Conservation (phyloP, 1,140 invertebrate genomes). For the Papilio machaon region DNA sequence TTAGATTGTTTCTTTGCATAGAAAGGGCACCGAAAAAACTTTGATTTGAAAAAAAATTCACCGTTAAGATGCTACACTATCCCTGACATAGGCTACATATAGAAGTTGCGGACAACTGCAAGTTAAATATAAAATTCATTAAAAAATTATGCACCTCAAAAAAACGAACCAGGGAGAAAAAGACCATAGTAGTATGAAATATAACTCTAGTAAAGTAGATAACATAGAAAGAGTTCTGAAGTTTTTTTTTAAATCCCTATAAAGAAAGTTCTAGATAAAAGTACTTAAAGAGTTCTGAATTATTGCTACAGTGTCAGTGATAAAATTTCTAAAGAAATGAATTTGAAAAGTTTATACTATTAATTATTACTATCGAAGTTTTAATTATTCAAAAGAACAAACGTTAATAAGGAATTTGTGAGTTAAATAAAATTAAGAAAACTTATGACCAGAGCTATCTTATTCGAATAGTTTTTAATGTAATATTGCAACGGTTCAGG, state of each 20-base stretch:
- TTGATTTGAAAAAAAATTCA: too few relatives aligned
- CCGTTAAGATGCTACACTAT: too few relatives aligned
- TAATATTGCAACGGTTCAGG: too few relatives aligned
- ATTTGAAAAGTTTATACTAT: not conserved
- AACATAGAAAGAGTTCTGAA: not conserved
- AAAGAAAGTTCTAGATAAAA: not conserved
- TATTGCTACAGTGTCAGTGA: not conserved
- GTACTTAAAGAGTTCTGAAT: not conserved
- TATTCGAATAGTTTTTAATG: too few relatives aligned
- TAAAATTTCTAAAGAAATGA: not conserved
- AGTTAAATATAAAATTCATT: too few relatives aligned
- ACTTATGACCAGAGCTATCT: not conserved
- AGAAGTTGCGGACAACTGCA: too few relatives aligned
- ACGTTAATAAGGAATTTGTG: not conserved
- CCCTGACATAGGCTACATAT: too few relatives aligned
- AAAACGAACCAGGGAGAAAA: not conserved
- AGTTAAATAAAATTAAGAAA: not conserved
- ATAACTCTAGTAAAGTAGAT: not conserved
- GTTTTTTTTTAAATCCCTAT: slow-evolving; percentile 3
- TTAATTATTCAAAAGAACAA: not conserved
- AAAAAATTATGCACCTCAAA: not conserved
- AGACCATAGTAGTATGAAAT: not conserved
- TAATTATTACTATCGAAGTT: not conserved
- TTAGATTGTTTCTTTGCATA: too few relatives aligned
- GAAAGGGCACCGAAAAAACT: too few relatives aligned